Evolutionary conservation across 2,888 invertebrate species (phyloP).

Genomic region (Epiblema foenella): DNA sequence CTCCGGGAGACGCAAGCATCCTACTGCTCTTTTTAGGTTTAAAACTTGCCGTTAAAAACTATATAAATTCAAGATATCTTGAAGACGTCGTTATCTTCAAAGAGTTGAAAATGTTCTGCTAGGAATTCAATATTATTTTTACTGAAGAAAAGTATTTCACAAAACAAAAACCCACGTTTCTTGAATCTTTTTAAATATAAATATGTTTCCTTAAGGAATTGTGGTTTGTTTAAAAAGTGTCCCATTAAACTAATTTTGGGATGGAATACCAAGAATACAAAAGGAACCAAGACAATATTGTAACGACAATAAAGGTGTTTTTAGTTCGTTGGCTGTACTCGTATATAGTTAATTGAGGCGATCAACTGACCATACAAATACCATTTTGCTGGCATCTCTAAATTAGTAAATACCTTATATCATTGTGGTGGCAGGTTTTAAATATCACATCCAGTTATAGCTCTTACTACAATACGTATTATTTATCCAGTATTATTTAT

Average conservation of each 20-base stretch:
- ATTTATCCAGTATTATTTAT: too few species aligned
- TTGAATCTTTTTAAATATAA: slow-evolving; percentile 7
- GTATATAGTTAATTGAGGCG: too few species aligned
- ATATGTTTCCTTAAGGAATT: neutral
- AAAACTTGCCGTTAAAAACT: slow-evolving; percentile 28
- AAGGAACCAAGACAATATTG: too few species aligned
- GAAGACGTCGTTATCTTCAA: slow-evolving; percentile 28
- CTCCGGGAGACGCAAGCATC: slow-evolving; percentile 23
- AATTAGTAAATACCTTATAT: neutral
- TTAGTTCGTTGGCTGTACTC: too few species aligned
- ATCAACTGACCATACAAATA: too few species aligned
- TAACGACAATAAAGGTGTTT: too few species aligned
- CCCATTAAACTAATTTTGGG: neutral
- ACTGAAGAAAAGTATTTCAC: neutral
- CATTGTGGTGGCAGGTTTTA: neutral
- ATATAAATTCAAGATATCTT: slow-evolving; percentile 28
- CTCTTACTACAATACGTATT: too few species aligned
- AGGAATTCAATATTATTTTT: neutral
- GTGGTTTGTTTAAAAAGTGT: neutral
- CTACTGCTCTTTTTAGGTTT: slow-evolving; percentile 27
- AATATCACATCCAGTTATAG: neutral
- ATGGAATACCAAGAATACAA: neutral
- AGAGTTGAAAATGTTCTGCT: neutral
- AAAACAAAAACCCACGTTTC: slow-evolving; percentile 18
- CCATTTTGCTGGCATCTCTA: neutral